phyloP scores from a whole-genome alignment of 2,113 vertebrate genomes.

The Chrysochloris asiatica region DNA sequence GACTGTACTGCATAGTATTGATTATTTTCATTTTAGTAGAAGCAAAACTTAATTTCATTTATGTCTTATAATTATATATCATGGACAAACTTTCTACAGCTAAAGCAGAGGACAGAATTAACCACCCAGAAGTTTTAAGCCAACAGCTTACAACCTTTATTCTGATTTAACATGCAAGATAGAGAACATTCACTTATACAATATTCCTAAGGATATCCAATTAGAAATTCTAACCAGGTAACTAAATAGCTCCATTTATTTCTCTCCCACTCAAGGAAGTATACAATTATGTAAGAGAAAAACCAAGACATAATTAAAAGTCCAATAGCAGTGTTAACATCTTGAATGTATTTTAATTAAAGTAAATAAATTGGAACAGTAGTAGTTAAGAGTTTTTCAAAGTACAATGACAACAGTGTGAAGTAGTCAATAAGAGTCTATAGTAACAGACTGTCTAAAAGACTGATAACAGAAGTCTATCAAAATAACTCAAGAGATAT shows the following conservation, averaged over 20 bases:
- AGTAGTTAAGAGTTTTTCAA: not conserved
- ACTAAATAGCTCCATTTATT: not conserved
- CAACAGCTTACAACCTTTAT: not conserved
- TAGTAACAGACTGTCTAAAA: not conserved
- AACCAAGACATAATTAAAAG: not conserved
- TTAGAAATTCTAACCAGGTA: not conserved
- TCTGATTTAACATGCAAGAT: not conserved
- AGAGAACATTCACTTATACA: not conserved
- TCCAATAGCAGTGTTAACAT: not conserved
- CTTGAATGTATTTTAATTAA: not conserved
- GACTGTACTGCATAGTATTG: not conserved
- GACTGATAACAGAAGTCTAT: not conserved
- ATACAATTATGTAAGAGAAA: not conserved
- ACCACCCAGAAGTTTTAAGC: not conserved
- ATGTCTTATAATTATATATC: not conserved
- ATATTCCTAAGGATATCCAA: not conserved
- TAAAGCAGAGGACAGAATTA: not conserved
- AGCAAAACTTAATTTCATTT: conserved; percentile 12
- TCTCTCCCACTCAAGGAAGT: not conserved
- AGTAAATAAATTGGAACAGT: not conserved
- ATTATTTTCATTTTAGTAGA: not conserved
- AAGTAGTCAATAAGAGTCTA: not conserved
- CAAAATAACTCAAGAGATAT: not conserved
- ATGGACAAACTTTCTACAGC: not conserved
- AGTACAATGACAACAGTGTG: conserved; percentile 28